These are phyloP conservation scores for Nowickia ferox DNA, from an alignment of 2,888 invertebrate species.

Conservation along the genomic window DNA sequence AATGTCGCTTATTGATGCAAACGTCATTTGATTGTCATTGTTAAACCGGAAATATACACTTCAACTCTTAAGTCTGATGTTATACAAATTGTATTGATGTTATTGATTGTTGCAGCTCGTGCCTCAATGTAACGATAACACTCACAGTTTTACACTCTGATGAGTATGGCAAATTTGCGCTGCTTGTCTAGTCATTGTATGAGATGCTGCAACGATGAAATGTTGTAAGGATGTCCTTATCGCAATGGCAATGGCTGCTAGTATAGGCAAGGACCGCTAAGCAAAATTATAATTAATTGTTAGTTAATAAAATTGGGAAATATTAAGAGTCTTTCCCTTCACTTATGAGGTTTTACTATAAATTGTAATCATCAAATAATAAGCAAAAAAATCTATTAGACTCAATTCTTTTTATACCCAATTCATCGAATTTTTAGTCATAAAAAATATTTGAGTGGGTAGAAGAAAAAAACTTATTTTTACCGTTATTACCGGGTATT, in stretches of 20 bases:
- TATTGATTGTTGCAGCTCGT: slow-evolving; percentile 66
- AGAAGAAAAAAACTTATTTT: no score
- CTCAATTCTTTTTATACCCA: no score
- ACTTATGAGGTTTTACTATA: not conserved
- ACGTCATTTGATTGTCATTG: slow-evolving; percentile 81
- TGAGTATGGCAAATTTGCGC: slow-evolving; percentile 40
- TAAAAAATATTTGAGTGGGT: no score
- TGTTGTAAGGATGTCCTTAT: slow-evolving; percentile 18
- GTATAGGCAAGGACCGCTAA: not conserved
- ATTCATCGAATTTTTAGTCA: no score
- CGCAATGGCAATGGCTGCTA: not conserved
- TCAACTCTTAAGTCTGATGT: slow-evolving; percentile 66
- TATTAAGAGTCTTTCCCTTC: slow-evolving; percentile 13
- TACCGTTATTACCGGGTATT: no score
- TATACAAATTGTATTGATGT: slow-evolving; percentile 64
- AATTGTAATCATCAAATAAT: no score
- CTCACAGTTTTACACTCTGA: slow-evolving; percentile 24
- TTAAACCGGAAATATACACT: slow-evolving; percentile 72
- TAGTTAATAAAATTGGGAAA: slow-evolving; percentile 32
- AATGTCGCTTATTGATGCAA: slow-evolving; percentile 80
- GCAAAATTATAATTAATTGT: slow-evolving; percentile 45
- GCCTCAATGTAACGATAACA: slow-evolving; percentile 43
- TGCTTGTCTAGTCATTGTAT: slow-evolving; percentile 24
- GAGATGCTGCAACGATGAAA: not conserved
- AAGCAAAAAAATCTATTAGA: no score